Evolutionary conservation across 1,140 invertebrate species (phyloP).

Genomic region (Drosophila pandora): DNA sequence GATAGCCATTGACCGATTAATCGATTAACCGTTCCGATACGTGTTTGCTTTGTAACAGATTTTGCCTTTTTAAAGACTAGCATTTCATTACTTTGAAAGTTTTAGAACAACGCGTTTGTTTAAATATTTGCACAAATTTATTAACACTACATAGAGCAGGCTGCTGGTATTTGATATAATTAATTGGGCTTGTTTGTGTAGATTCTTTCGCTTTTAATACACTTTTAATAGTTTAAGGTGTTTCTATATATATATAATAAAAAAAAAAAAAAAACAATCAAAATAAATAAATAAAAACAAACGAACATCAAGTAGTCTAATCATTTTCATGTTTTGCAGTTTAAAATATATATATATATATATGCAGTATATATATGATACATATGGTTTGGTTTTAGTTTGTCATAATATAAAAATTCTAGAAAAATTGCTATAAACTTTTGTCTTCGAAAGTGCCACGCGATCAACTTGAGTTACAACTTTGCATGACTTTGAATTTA

Average conservation of each 20-base stretch:
- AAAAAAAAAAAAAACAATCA: not conserved
- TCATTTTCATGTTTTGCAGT: constrained; percentile 48
- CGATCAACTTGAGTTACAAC: constrained; percentile 61
- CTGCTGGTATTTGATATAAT: constrained; percentile 55
- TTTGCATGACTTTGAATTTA: constrained; percentile 51
- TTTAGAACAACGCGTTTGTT: constrained; percentile 71
- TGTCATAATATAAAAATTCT: constrained; percentile 81
- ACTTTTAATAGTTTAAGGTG: constrained; percentile 49
- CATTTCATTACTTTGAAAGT: constrained; percentile 70
- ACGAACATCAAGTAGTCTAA: constrained; percentile 64
- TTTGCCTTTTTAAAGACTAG: constrained; percentile 69
- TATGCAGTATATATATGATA: constrained; percentile 58
- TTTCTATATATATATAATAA: not conserved
- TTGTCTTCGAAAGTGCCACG: constrained; percentile 51
- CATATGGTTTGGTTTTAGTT: constrained; percentile 52
- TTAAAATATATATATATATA: constrained; percentile 60
- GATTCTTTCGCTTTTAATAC: constrained; percentile 61
- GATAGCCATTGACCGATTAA: constrained; percentile 7
- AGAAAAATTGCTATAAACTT: constrained; percentile 81
- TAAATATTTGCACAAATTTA: constrained; percentile 68
- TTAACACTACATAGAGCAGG: constrained; percentile 72
- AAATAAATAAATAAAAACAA: constrained; percentile 45
- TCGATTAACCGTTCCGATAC: constrained; percentile 19
- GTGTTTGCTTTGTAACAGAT: constrained; percentile 54
- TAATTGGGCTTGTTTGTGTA: constrained; percentile 47